phyloP scores from a whole-genome alignment of 2,113 vertebrate genomes.

The Cavia porcellus region DNA sequence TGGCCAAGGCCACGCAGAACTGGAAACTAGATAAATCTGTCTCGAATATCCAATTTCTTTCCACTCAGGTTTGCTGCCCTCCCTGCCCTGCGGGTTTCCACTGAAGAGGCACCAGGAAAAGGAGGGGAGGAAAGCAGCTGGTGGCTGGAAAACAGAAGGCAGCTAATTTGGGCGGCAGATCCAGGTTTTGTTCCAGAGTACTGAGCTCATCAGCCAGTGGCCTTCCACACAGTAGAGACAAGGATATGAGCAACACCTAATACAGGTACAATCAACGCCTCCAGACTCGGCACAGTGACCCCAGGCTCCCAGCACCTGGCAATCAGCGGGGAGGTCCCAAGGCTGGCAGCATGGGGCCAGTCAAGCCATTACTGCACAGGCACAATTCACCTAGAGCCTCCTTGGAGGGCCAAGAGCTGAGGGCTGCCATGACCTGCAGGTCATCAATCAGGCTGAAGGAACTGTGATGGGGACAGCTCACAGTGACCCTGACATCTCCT shows the following conservation, averaged over 20 bases:
- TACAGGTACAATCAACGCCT: not conserved
- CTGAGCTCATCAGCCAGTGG: not conserved
- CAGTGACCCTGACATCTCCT: not conserved
- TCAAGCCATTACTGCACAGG: not conserved
- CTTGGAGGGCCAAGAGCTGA: not conserved
- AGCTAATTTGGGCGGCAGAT: not conserved
- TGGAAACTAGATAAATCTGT: not conserved
- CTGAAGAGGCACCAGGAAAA: not conserved
- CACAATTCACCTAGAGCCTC: not conserved
- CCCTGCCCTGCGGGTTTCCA: not conserved
- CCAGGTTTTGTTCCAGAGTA: not conserved
- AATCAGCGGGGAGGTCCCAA: not conserved
- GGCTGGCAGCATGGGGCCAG: not conserved
- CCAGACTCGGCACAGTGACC: not conserved
- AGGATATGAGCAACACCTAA: not conserved
- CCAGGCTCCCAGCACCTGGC: not conserved
- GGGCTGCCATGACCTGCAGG: rapidly evolving
- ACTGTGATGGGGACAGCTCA: not conserved
- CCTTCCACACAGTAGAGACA: not conserved
- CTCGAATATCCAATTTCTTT: not conserved
- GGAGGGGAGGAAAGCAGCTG: too few relatives aligned
- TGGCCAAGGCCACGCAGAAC: not conserved
- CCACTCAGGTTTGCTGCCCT: not conserved
- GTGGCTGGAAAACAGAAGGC: not conserved
- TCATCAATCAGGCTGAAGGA: not conserved